These are phyloP conservation scores for Symphodus melops DNA, from an alignment of 2,113 vertebrate genomes.

Conservation along the genomic window DNA sequence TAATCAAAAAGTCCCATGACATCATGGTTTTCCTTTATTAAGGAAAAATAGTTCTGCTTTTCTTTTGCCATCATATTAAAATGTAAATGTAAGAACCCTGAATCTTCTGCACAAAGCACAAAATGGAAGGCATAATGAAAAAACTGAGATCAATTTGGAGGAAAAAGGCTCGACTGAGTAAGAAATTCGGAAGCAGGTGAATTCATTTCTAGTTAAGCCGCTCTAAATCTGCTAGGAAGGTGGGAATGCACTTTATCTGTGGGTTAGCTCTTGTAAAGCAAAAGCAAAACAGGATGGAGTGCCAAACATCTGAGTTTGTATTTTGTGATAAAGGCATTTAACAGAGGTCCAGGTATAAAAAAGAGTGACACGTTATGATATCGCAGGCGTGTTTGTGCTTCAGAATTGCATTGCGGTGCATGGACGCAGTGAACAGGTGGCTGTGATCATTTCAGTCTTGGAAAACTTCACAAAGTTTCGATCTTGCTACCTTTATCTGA, in stretches of 20 bases:
- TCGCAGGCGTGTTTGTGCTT: conserved; percentile 33
- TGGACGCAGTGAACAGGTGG: conserved; percentile 32
- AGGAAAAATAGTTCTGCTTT: background rate
- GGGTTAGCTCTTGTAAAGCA: conserved; percentile 50
- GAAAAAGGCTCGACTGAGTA: background rate
- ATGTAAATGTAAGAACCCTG: conserved; percentile 23
- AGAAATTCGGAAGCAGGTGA: conserved; percentile 2
- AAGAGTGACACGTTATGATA: conserved; percentile 7
- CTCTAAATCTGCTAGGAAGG: conserved; percentile 10
- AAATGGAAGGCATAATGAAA: conserved; percentile 7
- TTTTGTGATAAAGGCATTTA: conserved; percentile 50
- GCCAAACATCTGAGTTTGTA: conserved; percentile 46
- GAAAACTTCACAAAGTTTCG: background rate
- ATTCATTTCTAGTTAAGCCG: conserved; percentile 21
- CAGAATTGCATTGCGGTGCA: conserved; percentile 36
- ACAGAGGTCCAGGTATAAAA: conserved; percentile 39
- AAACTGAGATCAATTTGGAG: background rate
- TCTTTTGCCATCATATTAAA: conserved; percentile 4
- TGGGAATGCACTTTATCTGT: conserved; percentile 21
- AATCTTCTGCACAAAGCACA: conserved; percentile 7
- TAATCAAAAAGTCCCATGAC: background rate
- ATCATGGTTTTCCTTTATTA: background rate
- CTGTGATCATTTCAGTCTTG: background rate
- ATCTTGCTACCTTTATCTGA: background rate
- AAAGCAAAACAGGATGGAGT: conserved; percentile 57